These are phyloP conservation scores for Ridgeia piscesae DNA, from an alignment of 1,140 invertebrate genomes.

Conservation along the genomic window DNA sequence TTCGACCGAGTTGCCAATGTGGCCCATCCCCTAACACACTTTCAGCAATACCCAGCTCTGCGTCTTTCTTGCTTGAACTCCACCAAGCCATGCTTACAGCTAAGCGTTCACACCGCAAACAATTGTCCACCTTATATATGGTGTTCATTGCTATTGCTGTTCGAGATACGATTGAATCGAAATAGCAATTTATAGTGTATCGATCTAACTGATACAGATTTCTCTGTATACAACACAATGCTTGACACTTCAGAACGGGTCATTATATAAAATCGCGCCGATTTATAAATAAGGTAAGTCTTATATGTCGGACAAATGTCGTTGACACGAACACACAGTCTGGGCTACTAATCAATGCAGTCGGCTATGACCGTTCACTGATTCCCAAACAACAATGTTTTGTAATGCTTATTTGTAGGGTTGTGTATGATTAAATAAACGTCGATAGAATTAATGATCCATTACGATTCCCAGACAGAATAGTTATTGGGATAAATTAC, in stretches of 20 bases:
- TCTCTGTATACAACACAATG: background rate
- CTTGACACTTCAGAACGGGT: background rate
- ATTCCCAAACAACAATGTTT: background rate
- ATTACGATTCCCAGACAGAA: too few relatives aligned
- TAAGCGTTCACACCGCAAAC: background rate
- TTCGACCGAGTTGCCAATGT: background rate
- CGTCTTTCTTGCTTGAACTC: too few relatives aligned
- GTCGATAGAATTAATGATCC: background rate
- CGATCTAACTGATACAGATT: background rate
- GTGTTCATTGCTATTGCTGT: background rate
- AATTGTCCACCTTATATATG: background rate
- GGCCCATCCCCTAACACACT: background rate
- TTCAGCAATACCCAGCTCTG: background rate
- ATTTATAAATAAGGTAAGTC: background rate
- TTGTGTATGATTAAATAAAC: background rate
- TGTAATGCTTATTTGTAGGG: background rate
- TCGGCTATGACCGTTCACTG: background rate
- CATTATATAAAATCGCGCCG: background rate
- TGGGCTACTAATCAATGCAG: background rate
- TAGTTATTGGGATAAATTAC: too few relatives aligned
- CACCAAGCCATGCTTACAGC: background rate
- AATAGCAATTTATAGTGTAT: background rate
- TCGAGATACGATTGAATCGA: background rate
- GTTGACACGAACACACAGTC: background rate
- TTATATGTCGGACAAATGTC: background rate